Evolutionary conservation across 2,113 vertebrate species (phyloP).

Genomic region (Zapornia atra): DNA sequence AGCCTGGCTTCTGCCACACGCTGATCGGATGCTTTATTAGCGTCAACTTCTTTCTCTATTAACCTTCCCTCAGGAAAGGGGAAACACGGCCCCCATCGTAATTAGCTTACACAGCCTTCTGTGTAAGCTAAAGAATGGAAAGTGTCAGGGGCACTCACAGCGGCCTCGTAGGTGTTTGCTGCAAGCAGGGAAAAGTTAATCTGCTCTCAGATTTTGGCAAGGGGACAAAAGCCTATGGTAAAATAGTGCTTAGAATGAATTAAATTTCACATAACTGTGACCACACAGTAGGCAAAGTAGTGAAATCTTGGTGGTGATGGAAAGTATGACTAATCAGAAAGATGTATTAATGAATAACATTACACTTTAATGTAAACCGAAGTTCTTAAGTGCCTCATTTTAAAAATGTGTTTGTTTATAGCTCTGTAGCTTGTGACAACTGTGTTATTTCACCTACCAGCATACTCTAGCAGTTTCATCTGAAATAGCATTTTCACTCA

Average conservation of each 20-base stretch:
- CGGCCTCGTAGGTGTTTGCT: not conserved
- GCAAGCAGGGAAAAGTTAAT: slow-evolving; percentile 19
- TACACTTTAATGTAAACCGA: not conserved
- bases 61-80: slow-evolving; percentile 49
- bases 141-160: not conserved
- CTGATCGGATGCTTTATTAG: not conserved
- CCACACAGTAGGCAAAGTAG: slow-evolving; percentile 3
- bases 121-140: not conserved
- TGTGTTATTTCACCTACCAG: not conserved
- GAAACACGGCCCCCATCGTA: not conserved
- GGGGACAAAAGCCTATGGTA: not conserved
- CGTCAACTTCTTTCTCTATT: slow-evolving; percentile 7
- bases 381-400: not conserved
- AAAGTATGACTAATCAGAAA: slow-evolving; percentile 46
- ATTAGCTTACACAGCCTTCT: slow-evolving; percentile 9
- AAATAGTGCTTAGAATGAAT: slow-evolving; percentile 14
- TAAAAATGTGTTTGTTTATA: not conserved
- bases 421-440: not conserved
- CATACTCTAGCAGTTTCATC: not conserved
- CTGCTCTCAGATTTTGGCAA: slow-evolving; percentile 26
- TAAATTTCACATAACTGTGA: not conserved
- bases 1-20: not conserved
- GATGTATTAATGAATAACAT: slow-evolving; percentile 13
- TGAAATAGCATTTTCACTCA: not conserved
- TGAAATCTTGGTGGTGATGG: not conserved